These are phyloP conservation scores for Lutjanus campechanus DNA, from an alignment of 2,797 vertebrate genomes.

Conservation along the genomic window DNA sequence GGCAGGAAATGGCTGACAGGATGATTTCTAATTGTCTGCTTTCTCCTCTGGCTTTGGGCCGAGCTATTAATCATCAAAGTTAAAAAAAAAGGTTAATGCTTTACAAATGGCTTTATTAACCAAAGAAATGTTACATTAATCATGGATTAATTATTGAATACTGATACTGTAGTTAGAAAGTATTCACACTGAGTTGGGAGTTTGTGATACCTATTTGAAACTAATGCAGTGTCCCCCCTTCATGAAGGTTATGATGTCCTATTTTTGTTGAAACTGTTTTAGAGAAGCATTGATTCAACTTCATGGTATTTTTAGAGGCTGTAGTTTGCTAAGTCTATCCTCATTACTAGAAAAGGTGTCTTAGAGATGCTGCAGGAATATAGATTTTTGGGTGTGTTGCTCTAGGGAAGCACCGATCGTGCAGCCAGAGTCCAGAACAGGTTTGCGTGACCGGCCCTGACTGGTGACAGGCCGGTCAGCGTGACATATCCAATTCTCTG, in stretches of 20 bases:
- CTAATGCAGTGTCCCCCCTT: not conserved
- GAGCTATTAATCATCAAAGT: slow-evolving; percentile 34
- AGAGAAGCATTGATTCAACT: not conserved
- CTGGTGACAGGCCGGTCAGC: no score
- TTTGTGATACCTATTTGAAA: not conserved
- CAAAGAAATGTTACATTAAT: not conserved
- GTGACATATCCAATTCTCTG: no score
- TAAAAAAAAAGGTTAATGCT: slow-evolving; percentile 4
- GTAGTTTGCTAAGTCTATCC: not conserved
- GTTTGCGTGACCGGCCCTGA: no score
- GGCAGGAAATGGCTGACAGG: slow-evolving; percentile 58
- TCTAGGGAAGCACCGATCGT: no score
- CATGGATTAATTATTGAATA: not conserved
- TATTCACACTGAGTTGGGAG: no score
- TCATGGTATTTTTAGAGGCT: not conserved
- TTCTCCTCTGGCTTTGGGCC: slow-evolving; percentile 44
- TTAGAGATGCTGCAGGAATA: no score
- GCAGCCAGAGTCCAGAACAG: no score
- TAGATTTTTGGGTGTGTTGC: not conserved
- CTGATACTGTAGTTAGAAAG: not conserved
- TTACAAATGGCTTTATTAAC: slow-evolving; percentile 24
- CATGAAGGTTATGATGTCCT: not conserved
- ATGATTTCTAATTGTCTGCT: slow-evolving; percentile 49
- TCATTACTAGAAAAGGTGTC: not conserved
- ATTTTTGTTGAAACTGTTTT: not conserved